Evolutionary conservation across 2,797 vertebrate species (phyloP).

Genomic region (Darevskia mixta): DNA sequence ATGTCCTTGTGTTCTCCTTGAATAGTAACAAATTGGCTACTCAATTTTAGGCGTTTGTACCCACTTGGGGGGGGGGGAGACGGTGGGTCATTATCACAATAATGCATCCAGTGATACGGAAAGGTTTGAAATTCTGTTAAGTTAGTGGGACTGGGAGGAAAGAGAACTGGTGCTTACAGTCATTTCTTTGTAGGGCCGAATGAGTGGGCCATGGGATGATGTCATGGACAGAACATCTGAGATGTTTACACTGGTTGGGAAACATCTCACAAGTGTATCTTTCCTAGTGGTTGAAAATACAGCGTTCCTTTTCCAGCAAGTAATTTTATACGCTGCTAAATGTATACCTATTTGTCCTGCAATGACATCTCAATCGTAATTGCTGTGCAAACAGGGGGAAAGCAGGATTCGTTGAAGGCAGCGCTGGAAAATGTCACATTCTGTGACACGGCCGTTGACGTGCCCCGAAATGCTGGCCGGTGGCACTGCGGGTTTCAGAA

Average conservation of each 20-base stretch:
- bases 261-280: neutral
- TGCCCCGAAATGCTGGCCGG: neutral
- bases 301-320: neutral
- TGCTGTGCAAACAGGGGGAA: neutral
- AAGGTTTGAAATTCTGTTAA: slow-evolving; percentile 36
- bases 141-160: neutral
- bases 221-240: slow-evolving; percentile 9
- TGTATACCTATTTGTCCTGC: neutral
- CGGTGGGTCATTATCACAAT: slow-evolving; percentile 33
- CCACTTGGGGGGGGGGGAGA: slow-evolving; percentile 13
- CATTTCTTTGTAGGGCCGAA: slow-evolving; percentile 28
- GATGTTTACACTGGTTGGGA: slow-evolving; percentile 11
- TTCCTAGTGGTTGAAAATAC: neutral
- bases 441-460: neutral
- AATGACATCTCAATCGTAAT: neutral
- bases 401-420: too few species aligned
- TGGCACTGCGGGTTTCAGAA: neutral
- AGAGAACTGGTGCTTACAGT: neutral
- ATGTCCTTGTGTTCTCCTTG: slow-evolving; percentile 29
- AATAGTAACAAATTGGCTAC: slow-evolving; percentile 34
- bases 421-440: neutral
- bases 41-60: slow-evolving; percentile 4
- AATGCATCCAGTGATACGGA: slow-evolving; percentile 46
- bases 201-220: neutral
- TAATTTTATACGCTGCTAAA: neutral